Base-by-base conservation (phyloP, 2,888 invertebrate genomes). In the Strigamia maritima region DNA sequence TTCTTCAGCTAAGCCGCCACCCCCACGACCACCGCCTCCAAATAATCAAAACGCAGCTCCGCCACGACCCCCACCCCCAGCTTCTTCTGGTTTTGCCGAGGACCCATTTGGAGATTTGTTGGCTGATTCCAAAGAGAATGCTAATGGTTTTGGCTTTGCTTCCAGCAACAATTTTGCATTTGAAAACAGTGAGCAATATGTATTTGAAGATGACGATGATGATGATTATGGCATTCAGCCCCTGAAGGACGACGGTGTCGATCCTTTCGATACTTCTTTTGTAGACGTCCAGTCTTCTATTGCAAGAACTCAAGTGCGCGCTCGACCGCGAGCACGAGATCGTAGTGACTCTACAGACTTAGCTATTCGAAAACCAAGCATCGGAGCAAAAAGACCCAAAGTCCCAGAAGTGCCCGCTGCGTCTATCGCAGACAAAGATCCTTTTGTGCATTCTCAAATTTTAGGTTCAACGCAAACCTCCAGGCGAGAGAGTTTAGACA, bases 251-350 rank as follows among this genome's bases (percentile, higher is more conserved):
- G 89, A 90, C 83, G 93, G 91, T 35, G 91, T 91, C 79, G 95
- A 95, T 87, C 95, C 95, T 0, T 95, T 95, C 83, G 95, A 95
- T 84, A 95, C 95, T 0, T 93, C 94, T 0, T 90, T 90, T 40
- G 90, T 93, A 1, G 90, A 91, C 83, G 89, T 89, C 78, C 89
- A 92, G 44, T 90, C 91, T 74, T 93, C 94, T 0, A 16, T 88
- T 89, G 26, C 65, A 85, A 86, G 40, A 84, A 85, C 26, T 82
- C 76, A 75, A 79, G 44, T 76, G 22, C 31, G 26, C 44, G 93
- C 93, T 54, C 91, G 90, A 85, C 90, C 92, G 7, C 94, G 94
- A 86, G 85, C 94, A 1, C 14, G 60, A 93, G 78, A n/a, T 40
- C 16, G 16, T n/a, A n/a, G 22, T 31, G 12, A 10, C n/a, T n/a